Evolutionary conservation across 1,140 invertebrate genomes (phyloP).

Genomic region (Caenorhabditis latens): DNA sequence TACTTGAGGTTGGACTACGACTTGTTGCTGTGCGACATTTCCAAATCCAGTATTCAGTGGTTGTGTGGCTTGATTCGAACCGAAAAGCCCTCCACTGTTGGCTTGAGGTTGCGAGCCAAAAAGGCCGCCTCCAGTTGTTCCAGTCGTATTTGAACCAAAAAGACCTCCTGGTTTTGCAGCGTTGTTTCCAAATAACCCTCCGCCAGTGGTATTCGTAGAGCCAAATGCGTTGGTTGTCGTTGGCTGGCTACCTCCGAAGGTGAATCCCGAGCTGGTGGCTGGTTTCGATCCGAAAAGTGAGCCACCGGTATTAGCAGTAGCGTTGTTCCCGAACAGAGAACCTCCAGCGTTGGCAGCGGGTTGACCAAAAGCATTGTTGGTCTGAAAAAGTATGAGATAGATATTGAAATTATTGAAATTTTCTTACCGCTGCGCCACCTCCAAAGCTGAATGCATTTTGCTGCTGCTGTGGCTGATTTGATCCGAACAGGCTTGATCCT

Average conservation of each 20-base stretch:
- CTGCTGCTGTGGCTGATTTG: background rate
- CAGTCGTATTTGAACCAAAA: slow-evolving; percentile 42
- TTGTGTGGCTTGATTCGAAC: slow-evolving; percentile 42
- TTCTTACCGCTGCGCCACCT: background rate
- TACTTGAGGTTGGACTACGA: slow-evolving; percentile 12
- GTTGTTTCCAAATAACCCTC: slow-evolving; percentile 52
- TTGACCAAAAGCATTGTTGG: slow-evolving; percentile 41
- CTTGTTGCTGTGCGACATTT: slow-evolving; percentile 37
- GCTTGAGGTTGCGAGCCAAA: slow-evolving; percentile 48
- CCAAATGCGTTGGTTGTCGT: slow-evolving; percentile 14
- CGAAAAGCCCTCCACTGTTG: slow-evolving; percentile 58
- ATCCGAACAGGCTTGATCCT: background rate
- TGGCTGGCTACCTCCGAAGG: slow-evolving; percentile 6
- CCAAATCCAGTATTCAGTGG: slow-evolving; percentile 29
- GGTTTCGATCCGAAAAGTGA: slow-evolving; percentile 5
- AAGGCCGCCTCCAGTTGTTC: slow-evolving; percentile 48
- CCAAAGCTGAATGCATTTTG: background rate
- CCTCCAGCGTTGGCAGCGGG: slow-evolving; percentile 51
- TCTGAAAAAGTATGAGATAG: background rate
- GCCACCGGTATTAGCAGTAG: background rate
- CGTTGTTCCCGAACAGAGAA: slow-evolving; percentile 29
- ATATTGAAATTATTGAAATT: background rate
- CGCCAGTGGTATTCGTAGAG: background rate
- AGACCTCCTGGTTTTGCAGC: slow-evolving; percentile 55
- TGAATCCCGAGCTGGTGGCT: slow-evolving; percentile 22